Conservation (phyloP, 2,888 invertebrate genomes). For the Acanthosepion pharaonis region DNA sequence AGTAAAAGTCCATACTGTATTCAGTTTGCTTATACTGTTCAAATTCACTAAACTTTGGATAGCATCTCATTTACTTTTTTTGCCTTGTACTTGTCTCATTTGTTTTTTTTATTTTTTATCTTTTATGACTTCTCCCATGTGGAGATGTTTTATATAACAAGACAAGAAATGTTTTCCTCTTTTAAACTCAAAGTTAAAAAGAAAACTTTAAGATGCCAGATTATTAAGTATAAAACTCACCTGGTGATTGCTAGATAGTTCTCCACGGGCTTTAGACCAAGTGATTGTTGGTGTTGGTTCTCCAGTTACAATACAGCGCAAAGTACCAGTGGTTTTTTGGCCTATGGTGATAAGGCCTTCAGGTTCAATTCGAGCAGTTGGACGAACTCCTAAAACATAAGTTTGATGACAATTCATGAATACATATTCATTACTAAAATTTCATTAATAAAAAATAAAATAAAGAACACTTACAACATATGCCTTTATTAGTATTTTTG, state of each 20-base stretch:
- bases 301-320: conserved; percentile 86
- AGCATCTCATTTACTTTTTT: too few relatives aligned
- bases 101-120: too few relatives aligned
- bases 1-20: too few relatives aligned
- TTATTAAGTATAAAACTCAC: conserved; percentile 69
- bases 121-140: too few relatives aligned
- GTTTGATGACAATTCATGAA: neutral
- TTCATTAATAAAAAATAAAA: neutral
- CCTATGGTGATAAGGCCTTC: conserved; percentile 79
- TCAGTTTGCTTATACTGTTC: too few relatives aligned
- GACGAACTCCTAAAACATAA: conserved; percentile 66
- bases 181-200: neutral
- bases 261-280: conserved; percentile 87
- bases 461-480: neutral
- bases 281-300: conserved; percentile 84
- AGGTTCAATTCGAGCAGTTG: conserved; percentile 79
- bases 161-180: too few relatives aligned
- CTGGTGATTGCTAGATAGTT: conserved; percentile 75
- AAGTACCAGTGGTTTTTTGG: conserved; percentile 81
- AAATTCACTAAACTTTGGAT: too few relatives aligned
- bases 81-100: too few relatives aligned
- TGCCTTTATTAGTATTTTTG: too few relatives aligned
- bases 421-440: neutral
- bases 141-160: too few relatives aligned
- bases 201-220: neutral